Evolutionary conservation across 2,888 invertebrate species (phyloP), one percentile per base, ranked within the genome.

Genomic region (Drosophila macrothrix): DNA sequence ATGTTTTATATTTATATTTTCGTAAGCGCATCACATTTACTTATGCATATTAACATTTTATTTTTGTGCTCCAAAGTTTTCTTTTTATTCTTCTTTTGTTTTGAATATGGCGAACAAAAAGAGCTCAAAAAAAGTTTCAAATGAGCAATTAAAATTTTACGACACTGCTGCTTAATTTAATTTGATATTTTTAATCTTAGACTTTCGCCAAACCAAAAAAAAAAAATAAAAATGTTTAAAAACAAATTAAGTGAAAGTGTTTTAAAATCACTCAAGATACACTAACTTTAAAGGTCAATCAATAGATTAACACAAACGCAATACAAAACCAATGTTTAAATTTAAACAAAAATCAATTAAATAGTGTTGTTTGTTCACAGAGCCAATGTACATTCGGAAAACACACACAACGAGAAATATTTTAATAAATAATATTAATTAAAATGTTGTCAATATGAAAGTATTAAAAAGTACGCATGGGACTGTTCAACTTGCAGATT

Each of bases 71-170:
- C 49, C 29, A 61, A 37, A 39, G 58, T 46, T 50, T 55, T 56
- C 22, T 22, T n/a, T 19, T 25, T 14, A 33, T 16, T 9, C 14
- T 29, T 37, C 16, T 58, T 58, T 29, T n/a, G n/a, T 25, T 31
- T 46, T 43, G 49, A 6, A 31, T 35, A n/a, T 41, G 41, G 41
- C 37, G 33, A 41, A 12, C 41, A 59, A 29, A 37, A 70, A 41
- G 31, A 29, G 31, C 28, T 39, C 25, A 39, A 41, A 49, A 52
- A 77, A 84, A 75, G 74, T 87, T 84, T 64, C 39, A 79, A 84
- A 71, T 59, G 74, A 67, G 65, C 82, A 73, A 79, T 84, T 84
- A 84, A 76, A 82, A 76, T 78, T 68, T 72, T 65, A 75, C 67
- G 72, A 67, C 50, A 59, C 73, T 69, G 46, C 52, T 60, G 63